Evolutionary conservation across 2,888 invertebrate genomes (phyloP).

Genomic region (Apoda limacodes): DNA sequence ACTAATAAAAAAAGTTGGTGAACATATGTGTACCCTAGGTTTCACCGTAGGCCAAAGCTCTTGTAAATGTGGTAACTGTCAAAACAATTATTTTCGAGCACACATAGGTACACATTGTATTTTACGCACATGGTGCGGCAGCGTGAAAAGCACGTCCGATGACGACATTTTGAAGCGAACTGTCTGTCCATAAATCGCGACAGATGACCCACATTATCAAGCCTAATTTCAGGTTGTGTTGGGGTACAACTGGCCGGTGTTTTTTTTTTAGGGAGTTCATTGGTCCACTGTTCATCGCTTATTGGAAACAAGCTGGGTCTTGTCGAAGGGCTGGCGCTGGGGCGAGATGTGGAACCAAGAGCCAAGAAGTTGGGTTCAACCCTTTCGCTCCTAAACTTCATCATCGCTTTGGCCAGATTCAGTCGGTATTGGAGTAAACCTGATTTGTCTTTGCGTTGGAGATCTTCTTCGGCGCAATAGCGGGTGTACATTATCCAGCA

Average conservation of each 20-base stretch:
- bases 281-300: too few species aligned
- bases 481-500: conserved; percentile 19
- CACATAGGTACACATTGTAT: conserved; percentile 16
- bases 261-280: conserved; percentile 13
- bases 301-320: too few species aligned
- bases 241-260: conserved; percentile 14
- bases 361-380: conserved; percentile 5
- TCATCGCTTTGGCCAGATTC: conserved; percentile 15
- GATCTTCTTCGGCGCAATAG: conserved; percentile 19
- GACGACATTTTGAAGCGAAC: conserved; percentile 17
- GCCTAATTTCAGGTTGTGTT: conserved; percentile 12
- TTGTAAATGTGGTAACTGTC: too few species aligned
- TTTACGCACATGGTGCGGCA: too few species aligned
- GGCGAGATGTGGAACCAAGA: too few species aligned
- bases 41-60: too few species aligned
- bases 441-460: conserved; percentile 16
- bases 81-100: conserved; percentile 12
- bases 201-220: conserved; percentile 18
- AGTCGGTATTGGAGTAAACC: conserved; percentile 20
- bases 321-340: too few species aligned
- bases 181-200: conserved; percentile 16
- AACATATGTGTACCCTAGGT: too few species aligned
- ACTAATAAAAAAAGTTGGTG: too few species aligned
- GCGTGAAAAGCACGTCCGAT: conserved; percentile 14
- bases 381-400: conserved; percentile 9